Evolutionary conservation across 2,888 invertebrate species (phyloP).

Genomic region (Plagodis pulveraria): DNA sequence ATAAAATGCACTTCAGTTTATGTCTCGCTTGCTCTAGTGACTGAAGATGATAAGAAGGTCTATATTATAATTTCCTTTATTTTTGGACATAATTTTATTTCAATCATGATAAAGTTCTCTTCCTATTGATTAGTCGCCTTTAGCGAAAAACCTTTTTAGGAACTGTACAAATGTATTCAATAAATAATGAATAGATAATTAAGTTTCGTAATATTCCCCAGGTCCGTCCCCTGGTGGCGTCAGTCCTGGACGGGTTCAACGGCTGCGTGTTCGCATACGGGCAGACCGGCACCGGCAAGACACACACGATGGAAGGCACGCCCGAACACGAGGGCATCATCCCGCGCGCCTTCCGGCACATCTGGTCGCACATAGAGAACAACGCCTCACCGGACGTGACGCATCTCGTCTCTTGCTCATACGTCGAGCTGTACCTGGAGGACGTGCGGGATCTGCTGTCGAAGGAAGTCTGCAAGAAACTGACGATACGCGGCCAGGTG

Average conservation of each 20-base stretch:
- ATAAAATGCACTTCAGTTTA: too few species aligned
- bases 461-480: conserved; percentile 90
- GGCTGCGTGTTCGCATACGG: conserved; percentile 99
- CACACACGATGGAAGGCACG: conserved; percentile 91
- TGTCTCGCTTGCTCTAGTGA: too few species aligned
- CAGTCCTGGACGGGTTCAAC: conserved; percentile 98
- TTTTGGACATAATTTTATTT: too few species aligned
- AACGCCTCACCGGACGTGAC: conserved; percentile 95
- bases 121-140: too few species aligned
- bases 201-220: conserved; percentile 43
- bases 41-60: too few species aligned
- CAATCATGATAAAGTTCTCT: too few species aligned
- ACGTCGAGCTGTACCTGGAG: conserved; percentile 98
- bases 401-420: conserved; percentile 97
- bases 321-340: conserved; percentile 92
- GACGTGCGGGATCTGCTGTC: conserved; percentile 90
- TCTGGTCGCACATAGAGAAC: conserved; percentile 96
- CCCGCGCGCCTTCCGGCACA: conserved; percentile 98
- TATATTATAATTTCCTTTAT: too few species aligned
- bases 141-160: too few species aligned
- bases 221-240: conserved; percentile 96
- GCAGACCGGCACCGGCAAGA: conserved; percentile 98
- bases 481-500: conserved; percentile 84
- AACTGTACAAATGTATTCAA: too few species aligned
- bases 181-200: too few species aligned